Evolutionary conservation across 2,888 invertebrate species (phyloP), one percentile per base, ranked within the genome.

Genomic region (Andricus quercusramuli): DNA sequence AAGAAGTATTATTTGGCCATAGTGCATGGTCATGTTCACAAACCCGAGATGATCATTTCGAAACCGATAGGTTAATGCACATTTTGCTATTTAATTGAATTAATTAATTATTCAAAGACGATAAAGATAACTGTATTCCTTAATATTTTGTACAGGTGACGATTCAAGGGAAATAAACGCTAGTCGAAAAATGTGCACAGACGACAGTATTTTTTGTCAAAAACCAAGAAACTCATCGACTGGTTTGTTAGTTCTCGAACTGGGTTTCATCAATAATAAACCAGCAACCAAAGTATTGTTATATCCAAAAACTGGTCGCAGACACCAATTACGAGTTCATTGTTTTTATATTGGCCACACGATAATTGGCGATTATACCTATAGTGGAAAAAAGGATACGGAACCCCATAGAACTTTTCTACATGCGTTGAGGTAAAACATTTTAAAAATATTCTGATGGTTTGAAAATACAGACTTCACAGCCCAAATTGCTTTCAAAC

Each of bases 361-460:
- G 0, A 95, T 97, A 20, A 94, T 97, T 22, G 97, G 97, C 0
- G 97, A 97, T 93, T 97, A 95, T 89, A 97, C 97, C 0, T 97
- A 97, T 91, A 97, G 96, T 85, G 93, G 94, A 81, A 93, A 94
- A 22, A 92, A 90, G 68, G 96, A 97, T 88, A 93, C 93, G 51
- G 90, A 93, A 13, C 96, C 97, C 0, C 93, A 94, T 81, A 93
- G 97, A 86, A 97, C 97, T 95, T 97, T 95, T 93, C 93, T 97
- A 41, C 97, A 97, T 89, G 95, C 97, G 0, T 94, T 94, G 83
- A 95, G 95, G 95, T 95, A 86, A 77, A 29, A n/a, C 1, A 15
- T 62, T 62, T 25, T 25, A 44, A 15, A 15, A 44, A 15, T 32
- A 44, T 15, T 15, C 2, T 15, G 15, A 44, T 44, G 2, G 2